Percentiles rank a stretch among this genome's conserved stretches.
Conservation (phyloP, 2,797 vertebrate genomes). For the Characodon lateralis region DNA sequence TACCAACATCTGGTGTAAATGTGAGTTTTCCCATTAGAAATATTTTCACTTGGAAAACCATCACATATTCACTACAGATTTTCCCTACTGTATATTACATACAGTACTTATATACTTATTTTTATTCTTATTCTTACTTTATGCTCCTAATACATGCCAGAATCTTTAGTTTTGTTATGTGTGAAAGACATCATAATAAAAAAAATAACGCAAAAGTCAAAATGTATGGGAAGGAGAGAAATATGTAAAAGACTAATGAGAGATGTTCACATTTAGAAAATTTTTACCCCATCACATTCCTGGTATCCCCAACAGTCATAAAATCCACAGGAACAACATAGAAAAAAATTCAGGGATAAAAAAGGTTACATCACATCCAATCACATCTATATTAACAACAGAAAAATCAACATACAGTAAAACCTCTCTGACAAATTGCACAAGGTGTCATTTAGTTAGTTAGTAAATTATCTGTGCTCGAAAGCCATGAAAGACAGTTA, state of each 20-base stretch:
- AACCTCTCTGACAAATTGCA: conserved; percentile 54
- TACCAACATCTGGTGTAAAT: too few species aligned
- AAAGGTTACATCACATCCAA: conserved; percentile 75
- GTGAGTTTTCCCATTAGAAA: background rate
- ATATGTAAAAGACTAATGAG: conserved; percentile 32
- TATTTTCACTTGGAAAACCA: background rate
- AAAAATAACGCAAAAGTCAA: background rate
- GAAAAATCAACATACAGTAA: conserved; percentile 66
- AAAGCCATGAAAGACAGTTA: conserved; percentile 19
- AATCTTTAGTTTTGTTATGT: conserved; percentile 20
- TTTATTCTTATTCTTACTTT: background rate
- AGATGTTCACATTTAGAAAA: conserved; percentile 49
- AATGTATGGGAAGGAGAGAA: conserved; percentile 30
- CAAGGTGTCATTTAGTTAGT: conserved; percentile 30
- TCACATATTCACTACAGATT: too few species aligned
- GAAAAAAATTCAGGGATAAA: conserved; percentile 78
- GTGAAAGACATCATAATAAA: background rate
- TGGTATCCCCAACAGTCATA: conserved; percentile 84
- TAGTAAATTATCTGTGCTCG: conserved; percentile 28
- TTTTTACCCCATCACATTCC: conserved; percentile 88
- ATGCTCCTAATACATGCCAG: conserved; percentile 1
- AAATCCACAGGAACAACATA: conserved; percentile 86
- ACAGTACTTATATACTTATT: too few species aligned
- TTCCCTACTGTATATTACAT: too few species aligned
- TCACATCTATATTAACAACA: conserved; percentile 68